phyloP scores from a whole-genome alignment of 2,888 invertebrate species.

The Tolmerus cingulatus region DNA sequence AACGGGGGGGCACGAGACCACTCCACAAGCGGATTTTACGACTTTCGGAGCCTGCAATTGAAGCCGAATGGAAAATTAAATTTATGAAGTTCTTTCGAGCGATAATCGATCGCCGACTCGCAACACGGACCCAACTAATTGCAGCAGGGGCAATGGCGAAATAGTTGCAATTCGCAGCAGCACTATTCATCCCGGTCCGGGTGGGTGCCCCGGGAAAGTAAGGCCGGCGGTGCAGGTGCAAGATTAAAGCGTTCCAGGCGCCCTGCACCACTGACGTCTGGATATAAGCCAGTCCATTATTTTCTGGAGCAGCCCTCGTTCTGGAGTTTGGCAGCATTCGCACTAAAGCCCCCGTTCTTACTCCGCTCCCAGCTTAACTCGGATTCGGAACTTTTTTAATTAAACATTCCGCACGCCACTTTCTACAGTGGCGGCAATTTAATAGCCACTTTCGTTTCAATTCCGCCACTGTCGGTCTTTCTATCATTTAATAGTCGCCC shows the following conservation, averaged over 20 bases:
- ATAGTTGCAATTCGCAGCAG: background rate
- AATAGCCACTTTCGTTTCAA: background rate
- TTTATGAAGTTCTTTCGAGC: slow-evolving; percentile 31
- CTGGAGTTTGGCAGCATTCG: background rate
- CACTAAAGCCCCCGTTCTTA: background rate
- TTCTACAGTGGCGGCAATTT: background rate
- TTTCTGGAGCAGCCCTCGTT: background rate
- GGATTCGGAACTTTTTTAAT: background rate
- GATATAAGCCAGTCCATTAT: background rate
- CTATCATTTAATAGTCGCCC: background rate
- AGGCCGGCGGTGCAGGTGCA: background rate
- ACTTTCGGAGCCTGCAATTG: slow-evolving; percentile 15
- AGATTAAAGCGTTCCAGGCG: background rate
- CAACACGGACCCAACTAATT: background rate
- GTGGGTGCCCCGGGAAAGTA: background rate
- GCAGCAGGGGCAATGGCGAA: background rate
- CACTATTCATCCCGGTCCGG: background rate
- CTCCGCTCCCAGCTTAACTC: background rate
- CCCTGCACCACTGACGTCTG: background rate
- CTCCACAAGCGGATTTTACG: background rate
- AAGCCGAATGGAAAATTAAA: slow-evolving; percentile 26
- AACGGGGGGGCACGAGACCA: background rate
- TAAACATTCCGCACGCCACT: background rate
- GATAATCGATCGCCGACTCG: slow-evolving; percentile 1
- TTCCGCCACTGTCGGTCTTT: background rate